These are phyloP conservation scores for Platerodrilus igneus DNA, from an alignment of 2,888 invertebrate genomes.

Conservation along the genomic window DNA sequence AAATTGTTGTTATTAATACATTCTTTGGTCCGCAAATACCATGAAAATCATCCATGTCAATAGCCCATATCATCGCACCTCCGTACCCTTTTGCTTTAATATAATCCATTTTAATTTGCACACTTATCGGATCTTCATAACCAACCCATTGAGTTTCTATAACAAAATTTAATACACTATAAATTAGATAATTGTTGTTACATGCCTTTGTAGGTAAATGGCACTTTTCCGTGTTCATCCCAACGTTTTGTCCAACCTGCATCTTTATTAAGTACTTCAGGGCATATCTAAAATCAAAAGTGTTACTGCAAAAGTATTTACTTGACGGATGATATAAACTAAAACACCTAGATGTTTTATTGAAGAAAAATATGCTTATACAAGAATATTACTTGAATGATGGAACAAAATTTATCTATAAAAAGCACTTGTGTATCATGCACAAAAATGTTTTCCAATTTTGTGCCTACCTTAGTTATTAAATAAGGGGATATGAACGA, in stretches of 20 bases:
- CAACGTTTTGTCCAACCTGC: constrained; percentile 79
- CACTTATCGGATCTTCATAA: constrained; percentile 75
- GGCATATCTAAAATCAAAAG: constrained; percentile 63
- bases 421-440: no score
- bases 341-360: no score
- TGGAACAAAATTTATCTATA: no score
- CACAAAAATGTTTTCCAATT: no score
- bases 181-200: constrained; percentile 6
- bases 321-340: no score
- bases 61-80: constrained; percentile 90
- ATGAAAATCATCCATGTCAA: constrained; percentile 87
- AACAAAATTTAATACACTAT: constrained; percentile 3
- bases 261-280: constrained; percentile 63
- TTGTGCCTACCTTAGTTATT: no score
- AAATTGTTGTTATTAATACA: constrained; percentile 66
- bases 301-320: no score
- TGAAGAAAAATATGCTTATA: no score
- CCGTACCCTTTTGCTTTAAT: constrained; percentile 77
- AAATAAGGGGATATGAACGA: no score
- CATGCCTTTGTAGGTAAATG: constrained; percentile 76
- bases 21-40: constrained; percentile 78
- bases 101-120: constrained; percentile 87
- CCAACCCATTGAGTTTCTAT: constrained; percentile 82
- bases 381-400: no score
- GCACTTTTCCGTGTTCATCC: constrained; percentile 78